phyloP scores from a whole-genome alignment of 2,888 invertebrate species.

The Neocrepidodera transversa region DNA sequence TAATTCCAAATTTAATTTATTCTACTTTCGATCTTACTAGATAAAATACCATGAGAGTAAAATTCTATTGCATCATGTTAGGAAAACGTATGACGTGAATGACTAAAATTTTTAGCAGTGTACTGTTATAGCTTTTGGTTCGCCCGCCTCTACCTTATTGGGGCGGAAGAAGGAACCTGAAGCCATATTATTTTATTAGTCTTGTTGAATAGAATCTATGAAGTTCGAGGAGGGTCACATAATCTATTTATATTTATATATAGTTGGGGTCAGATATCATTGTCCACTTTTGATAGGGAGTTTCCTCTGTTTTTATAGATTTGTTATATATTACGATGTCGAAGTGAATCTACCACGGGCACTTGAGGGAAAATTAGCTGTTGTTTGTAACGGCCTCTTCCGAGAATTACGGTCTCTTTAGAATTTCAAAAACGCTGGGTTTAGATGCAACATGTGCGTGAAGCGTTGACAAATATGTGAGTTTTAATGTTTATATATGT shows the following conservation, averaged over 20 bases:
- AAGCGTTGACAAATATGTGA: background rate
- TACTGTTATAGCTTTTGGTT: conserved; percentile 29
- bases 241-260: conserved; percentile 41
- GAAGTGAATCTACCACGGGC: conserved; percentile 15
- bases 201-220: conserved; percentile 38
- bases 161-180: conserved; percentile 31
- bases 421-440: background rate
- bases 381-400: background rate
- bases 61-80: no score
- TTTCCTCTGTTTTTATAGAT: conserved; percentile 31
- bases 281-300: conserved; percentile 30
- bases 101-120: conserved; percentile 11
- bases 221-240: conserved; percentile 38
- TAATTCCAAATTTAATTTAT: no score
- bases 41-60: no score
- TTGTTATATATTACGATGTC: conserved; percentile 28
- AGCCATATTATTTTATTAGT: conserved; percentile 39
- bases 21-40: no score
- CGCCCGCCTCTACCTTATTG: conserved; percentile 18
- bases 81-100: no score
- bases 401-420: background rate
- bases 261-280: conserved; percentile 38
- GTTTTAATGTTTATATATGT: no score
- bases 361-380: conserved; percentile 1
- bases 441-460: background rate